Evolutionary conservation across 2,888 invertebrate genomes (phyloP).

Genomic region (Belgica antarctica): DNA sequence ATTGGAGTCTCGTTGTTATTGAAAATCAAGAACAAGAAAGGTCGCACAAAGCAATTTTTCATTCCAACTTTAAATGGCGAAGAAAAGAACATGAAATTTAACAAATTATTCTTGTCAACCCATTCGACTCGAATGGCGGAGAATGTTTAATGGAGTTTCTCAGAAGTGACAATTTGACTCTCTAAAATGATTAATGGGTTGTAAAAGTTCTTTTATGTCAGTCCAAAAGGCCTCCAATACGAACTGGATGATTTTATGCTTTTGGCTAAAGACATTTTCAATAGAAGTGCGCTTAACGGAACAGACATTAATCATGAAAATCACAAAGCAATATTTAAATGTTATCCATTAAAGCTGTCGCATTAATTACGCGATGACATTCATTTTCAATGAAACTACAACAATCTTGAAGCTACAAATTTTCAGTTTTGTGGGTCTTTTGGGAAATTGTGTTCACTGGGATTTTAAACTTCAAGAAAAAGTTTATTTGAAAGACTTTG

Average conservation of each 20-base stretch:
- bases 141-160: constrained; percentile 11
- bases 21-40: not conserved
- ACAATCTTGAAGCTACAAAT: no score
- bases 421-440: no score
- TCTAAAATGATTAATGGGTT: not conserved
- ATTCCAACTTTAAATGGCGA: not conserved
- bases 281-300: not conserved
- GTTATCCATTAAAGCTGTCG: not conserved
- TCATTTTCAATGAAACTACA: not conserved
- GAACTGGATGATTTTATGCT: no score
- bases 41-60: constrained; percentile 7
- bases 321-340: not conserved
- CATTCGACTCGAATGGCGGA: not conserved
- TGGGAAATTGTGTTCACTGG: no score
- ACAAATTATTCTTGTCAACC: not conserved
- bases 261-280: not conserved
- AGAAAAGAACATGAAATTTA: not conserved
- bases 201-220: not conserved
- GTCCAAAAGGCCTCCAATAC: not conserved
- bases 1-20: not conserved
- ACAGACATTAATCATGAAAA: not conserved
- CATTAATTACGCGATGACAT: not conserved
- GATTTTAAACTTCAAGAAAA: no score
- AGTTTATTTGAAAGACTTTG: no score
- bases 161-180: not conserved